Percentiles rank a stretch among this genome's conserved stretches.
Conservation (phyloP, 2,797 vertebrate species). For the Denticeps clupeoides region DNA sequence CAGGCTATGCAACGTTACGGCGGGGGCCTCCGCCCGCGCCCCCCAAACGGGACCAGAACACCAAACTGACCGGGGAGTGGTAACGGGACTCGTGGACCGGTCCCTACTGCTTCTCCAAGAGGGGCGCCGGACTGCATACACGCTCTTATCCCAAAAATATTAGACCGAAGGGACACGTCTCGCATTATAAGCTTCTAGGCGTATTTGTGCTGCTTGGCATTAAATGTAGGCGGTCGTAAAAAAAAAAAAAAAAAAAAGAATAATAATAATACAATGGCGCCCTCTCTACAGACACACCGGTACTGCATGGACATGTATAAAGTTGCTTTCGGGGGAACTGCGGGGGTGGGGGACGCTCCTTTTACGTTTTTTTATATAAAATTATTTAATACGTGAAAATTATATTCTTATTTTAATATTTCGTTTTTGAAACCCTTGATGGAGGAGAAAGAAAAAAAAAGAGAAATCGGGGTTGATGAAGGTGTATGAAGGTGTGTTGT, state of each 20-base stretch:
- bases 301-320: constrained; percentile 59
- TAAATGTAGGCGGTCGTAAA: constrained; percentile 37
- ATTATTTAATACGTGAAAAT: constrained; percentile 74
- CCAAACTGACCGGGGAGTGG: constrained; percentile 92
- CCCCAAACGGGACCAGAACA: constrained; percentile 95
- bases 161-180: too few species aligned
- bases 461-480: constrained; percentile 30
- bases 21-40: constrained; percentile 85
- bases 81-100: constrained; percentile 38
- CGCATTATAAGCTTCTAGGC: constrained; percentile 58
- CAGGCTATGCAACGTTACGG: constrained; percentile 94
- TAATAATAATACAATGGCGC: too few species aligned
- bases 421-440: constrained; percentile 38
- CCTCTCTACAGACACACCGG: constrained; percentile 46
- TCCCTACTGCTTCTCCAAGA: constrained; percentile 2
- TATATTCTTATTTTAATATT: constrained; percentile 50
- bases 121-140: too few species aligned
- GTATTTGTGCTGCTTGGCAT: constrained; percentile 56
- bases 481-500: constrained; percentile 16
- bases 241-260: constrained; percentile 40
- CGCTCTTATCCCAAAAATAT: too few species aligned
- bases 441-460: constrained; percentile 31
- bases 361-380: constrained; percentile 61
- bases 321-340: constrained; percentile 9
- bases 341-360: constrained; percentile 27